Conservation (phyloP, 2,888 invertebrate species). For the Callyntrura guangdongensis region DNA sequence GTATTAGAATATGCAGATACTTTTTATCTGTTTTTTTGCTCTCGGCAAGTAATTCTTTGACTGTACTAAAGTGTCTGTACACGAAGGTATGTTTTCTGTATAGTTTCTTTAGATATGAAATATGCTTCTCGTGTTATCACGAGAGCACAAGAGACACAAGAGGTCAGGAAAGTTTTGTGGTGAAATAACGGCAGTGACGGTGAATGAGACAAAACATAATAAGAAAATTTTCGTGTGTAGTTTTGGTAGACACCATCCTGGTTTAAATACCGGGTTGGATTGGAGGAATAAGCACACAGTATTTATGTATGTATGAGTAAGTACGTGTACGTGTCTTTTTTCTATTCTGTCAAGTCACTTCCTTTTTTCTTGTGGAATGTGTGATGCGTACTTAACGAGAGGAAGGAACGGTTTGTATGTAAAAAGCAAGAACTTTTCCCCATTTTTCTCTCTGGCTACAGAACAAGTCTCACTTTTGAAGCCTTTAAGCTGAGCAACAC, state of each 20-base stretch:
- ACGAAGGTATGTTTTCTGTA: background rate
- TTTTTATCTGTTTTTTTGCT: constrained; percentile 77
- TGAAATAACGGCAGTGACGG: constrained; percentile 47
- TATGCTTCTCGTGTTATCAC: constrained; percentile 38
- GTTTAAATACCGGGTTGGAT: constrained; percentile 72
- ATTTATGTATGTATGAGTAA: constrained; percentile 59
- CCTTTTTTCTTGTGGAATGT: constrained; percentile 54
- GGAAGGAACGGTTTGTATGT: constrained; percentile 44
- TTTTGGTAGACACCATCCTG: background rate
- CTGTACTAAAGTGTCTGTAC: constrained; percentile 16
- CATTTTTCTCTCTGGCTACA: constrained; percentile 67
- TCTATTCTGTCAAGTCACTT: constrained; percentile 67
- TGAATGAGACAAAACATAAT: constrained; percentile 68
- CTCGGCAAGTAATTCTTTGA: constrained; percentile 67
- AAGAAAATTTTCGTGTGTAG: constrained; percentile 25
- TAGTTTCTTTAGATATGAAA: background rate
- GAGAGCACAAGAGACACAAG: constrained; percentile 35
- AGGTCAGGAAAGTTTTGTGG: constrained; percentile 58
- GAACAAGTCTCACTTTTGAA: constrained; percentile 63
- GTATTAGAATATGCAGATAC: constrained; percentile 75
- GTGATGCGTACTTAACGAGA: constrained; percentile 59
- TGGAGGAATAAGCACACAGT: constrained; percentile 60
- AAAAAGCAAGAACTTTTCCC: constrained; percentile 67
- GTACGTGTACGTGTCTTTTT: constrained; percentile 72
- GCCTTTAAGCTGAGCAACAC: constrained; percentile 74